Conservation (phyloP, 2,888 invertebrate genomes). For the Merodon equestris region DNA sequence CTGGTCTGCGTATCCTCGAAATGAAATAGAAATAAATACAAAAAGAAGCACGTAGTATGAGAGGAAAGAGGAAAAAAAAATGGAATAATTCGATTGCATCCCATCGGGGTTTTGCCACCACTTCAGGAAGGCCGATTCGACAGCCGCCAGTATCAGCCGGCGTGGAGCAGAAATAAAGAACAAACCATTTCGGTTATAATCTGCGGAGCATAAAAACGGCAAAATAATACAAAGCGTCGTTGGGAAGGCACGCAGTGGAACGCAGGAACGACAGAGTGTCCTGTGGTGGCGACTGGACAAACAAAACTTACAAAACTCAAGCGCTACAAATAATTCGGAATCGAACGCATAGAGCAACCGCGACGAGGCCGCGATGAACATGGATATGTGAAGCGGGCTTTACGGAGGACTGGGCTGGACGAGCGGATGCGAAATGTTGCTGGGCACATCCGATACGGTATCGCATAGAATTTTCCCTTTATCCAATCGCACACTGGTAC, state of each 20-base stretch:
- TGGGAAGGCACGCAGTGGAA: neutral
- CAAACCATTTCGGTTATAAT: constrained; percentile 54
- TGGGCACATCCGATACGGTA: constrained; percentile 62
- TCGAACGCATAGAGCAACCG: constrained; percentile 7
- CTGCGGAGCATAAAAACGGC: constrained; percentile 60
- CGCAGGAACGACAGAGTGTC: neutral
- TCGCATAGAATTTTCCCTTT: constrained; percentile 54
- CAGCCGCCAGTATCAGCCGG: constrained; percentile 24
- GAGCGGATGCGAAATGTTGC: constrained; percentile 64
- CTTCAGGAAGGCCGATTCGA: constrained; percentile 50
- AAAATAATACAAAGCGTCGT: constrained; percentile 44
- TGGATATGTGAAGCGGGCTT: too few relatives aligned
- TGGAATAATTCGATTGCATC: neutral
- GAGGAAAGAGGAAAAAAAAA: constrained; percentile 17
- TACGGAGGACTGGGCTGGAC: constrained; percentile 12
- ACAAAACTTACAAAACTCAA: constrained; percentile 62
- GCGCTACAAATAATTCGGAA: constrained; percentile 45
- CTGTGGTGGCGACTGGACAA: constrained; percentile 26
- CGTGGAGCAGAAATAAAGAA: neutral
- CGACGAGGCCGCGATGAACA: neutral
- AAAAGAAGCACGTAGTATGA: constrained; percentile 53
- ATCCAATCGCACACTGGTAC: constrained; percentile 21
- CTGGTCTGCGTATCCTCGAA: constrained; percentile 3
- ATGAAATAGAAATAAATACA: constrained; percentile 24
- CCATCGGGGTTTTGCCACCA: constrained; percentile 25